Evolutionary conservation across 2,113 vertebrate genomes (phyloP).

Genomic region (Rhizomys pruinosus): DNA sequence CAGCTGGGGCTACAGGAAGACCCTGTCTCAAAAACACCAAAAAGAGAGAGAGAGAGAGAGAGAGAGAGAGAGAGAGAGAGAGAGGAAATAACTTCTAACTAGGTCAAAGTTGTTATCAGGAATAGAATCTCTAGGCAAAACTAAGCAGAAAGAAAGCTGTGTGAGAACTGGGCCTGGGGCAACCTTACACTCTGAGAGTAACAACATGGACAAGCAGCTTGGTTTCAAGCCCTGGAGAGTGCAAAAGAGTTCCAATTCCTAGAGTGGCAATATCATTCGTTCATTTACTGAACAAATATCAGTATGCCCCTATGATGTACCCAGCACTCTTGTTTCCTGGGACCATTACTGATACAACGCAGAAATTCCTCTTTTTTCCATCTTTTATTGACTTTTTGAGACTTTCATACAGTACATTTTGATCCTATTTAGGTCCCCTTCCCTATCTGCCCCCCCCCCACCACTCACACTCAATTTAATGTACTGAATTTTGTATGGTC

Average conservation of each 20-base stretch:
- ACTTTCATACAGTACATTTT: too few relatives aligned
- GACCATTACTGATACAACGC: not conserved
- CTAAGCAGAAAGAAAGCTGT: slow-evolving; percentile 9
- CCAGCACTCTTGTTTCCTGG: not conserved
- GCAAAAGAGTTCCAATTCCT: slow-evolving; percentile 28
- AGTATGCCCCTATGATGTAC: not conserved
- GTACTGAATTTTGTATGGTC: too few relatives aligned
- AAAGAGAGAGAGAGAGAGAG: not conserved
- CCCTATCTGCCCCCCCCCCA: too few relatives aligned
- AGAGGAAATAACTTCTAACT: slow-evolving; percentile 39
- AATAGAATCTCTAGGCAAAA: slow-evolving; percentile 50
- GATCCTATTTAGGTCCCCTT: too few relatives aligned
- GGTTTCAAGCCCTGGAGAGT: not conserved
- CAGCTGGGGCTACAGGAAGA: too few relatives aligned
- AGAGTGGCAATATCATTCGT: slow-evolving; percentile 11
- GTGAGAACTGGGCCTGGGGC: not conserved
- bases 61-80: too few relatives aligned
- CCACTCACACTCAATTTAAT: too few relatives aligned
- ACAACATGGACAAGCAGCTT: not conserved
- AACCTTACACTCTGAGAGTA: not conserved
- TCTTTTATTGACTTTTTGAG: too few relatives aligned
- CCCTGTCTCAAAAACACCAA: too few relatives aligned
- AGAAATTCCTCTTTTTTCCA: not conserved
- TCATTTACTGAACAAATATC: slow-evolving; percentile 37
- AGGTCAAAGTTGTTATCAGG: slow-evolving; percentile 50